Percentiles rank a stretch among this genome's conserved stretches.
phyloP scores from a whole-genome alignment of 92 coral and sea anemone genomes.

The Paramuricea clavata region DNA sequence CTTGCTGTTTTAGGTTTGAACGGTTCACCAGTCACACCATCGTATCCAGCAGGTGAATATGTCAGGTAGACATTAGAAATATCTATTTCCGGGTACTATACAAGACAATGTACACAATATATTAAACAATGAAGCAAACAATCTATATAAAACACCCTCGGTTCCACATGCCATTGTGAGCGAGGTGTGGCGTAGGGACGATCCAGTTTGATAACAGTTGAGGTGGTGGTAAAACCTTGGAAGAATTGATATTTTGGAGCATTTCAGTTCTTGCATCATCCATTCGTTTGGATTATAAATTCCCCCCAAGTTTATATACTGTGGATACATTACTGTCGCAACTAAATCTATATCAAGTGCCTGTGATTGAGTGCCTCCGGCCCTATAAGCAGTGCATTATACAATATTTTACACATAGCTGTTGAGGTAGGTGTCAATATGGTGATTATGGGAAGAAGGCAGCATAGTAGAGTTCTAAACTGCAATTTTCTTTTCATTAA shows the following conservation, averaged over 20 bases:
- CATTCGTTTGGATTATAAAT: background rate
- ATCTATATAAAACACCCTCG: background rate
- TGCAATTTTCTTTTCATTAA: no score
- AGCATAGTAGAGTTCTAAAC: no score
- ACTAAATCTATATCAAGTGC: background rate
- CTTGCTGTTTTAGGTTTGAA: conserved; percentile 83
- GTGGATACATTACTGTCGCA: background rate
- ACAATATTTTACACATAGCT: no score
- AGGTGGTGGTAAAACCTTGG: no score
- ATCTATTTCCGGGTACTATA: conserved; percentile 82
- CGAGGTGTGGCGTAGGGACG: background rate
- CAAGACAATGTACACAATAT: conserved; percentile 7
- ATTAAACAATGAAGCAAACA: background rate
- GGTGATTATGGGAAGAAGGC: no score
- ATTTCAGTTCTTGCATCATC: no score
- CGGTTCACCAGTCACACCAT: conserved; percentile 82
- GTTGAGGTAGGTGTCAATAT: no score
- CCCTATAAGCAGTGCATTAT: no score
- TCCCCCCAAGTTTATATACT: background rate
- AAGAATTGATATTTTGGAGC: no score
- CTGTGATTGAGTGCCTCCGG: background rate
- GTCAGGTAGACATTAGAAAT: conserved; percentile 88
- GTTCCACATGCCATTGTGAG: background rate
- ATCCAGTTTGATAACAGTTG: no score
- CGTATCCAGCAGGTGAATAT: conserved; percentile 74